phyloP scores from a whole-genome alignment of 2,113 vertebrate genomes.

The Pteruthius melanotis region DNA sequence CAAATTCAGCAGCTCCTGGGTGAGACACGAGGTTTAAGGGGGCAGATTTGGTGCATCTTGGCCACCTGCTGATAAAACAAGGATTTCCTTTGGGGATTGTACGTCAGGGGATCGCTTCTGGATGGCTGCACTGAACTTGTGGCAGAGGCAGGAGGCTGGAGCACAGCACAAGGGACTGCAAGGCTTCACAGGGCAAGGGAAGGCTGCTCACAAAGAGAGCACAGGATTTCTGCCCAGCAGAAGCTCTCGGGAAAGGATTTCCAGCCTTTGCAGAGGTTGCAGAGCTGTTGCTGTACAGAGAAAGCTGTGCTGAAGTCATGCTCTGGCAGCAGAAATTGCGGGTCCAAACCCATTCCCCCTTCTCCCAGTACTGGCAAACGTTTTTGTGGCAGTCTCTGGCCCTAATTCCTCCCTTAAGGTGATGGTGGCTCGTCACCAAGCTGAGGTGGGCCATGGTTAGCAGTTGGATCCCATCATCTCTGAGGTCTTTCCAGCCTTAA shows the following conservation, averaged over 20 bases:
- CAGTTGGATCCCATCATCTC: fast-evolving
- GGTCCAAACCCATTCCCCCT: not conserved
- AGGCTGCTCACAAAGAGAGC: not conserved
- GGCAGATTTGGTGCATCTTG: not conserved
- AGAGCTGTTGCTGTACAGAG: not conserved
- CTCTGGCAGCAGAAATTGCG: not conserved
- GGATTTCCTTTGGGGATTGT: not conserved
- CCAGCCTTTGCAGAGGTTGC: not conserved
- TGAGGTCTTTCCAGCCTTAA: fast-evolving
- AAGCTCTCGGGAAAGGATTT: not conserved
- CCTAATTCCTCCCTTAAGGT: not conserved
- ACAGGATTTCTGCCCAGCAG: fast-evolving
- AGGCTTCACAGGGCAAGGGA: not conserved
- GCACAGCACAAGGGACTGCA: not conserved
- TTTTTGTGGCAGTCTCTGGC: not conserved
- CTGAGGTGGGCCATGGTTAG: not conserved
- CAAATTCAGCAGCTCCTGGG: not conserved
- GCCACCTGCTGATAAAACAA: not conserved
- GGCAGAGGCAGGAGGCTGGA: not conserved
- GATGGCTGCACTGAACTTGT: fast-evolving
- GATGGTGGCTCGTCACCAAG: not conserved
- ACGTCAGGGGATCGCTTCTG: not conserved
- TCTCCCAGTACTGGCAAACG: not conserved
- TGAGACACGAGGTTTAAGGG: not conserved
- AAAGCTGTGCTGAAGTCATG: not conserved